Conservation (phyloP, 2,113 vertebrate species). For the Hucho hucho region DNA sequence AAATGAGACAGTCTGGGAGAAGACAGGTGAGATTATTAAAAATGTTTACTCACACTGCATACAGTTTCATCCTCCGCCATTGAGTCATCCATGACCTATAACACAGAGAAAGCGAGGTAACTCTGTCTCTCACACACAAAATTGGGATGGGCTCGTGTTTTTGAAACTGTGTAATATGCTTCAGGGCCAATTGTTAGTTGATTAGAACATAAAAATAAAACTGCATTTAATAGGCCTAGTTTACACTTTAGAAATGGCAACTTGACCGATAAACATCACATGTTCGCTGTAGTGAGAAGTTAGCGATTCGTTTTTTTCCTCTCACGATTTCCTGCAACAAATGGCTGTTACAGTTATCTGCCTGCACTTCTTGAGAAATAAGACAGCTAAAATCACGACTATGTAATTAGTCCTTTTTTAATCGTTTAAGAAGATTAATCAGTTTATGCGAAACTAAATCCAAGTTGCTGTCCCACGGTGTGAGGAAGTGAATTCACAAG, state of each 20-base stretch:
- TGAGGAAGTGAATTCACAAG: not conserved
- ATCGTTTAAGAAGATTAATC: not conserved
- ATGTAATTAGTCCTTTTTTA: no score
- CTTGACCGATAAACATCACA: not conserved
- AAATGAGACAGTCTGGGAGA: not conserved
- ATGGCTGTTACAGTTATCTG: not conserved
- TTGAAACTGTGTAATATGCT: no score
- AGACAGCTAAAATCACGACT: not conserved
- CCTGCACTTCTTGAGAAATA: not conserved
- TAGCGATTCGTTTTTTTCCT: no score
- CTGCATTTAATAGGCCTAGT: no score
- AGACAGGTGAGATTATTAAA: not conserved
- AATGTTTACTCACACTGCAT: slow-evolving; percentile 25
- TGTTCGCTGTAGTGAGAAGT: not conserved
- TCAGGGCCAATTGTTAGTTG: no score
- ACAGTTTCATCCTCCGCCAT: slow-evolving; percentile 44
- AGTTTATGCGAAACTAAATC: not conserved
- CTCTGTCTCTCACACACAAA: no score
- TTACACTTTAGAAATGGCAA: not conserved
- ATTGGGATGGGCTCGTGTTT: no score
- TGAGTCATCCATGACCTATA: slow-evolving; percentile 45
- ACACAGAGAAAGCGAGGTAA: slow-evolving; percentile 21
- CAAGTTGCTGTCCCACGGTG: not conserved
- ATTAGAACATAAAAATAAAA: no score
- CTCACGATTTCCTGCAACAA: not conserved